Evolutionary conservation across 2,888 invertebrate species (phyloP), one percentile per base, ranked within the genome.

Genomic region (Agonopterix arenella): DNA sequence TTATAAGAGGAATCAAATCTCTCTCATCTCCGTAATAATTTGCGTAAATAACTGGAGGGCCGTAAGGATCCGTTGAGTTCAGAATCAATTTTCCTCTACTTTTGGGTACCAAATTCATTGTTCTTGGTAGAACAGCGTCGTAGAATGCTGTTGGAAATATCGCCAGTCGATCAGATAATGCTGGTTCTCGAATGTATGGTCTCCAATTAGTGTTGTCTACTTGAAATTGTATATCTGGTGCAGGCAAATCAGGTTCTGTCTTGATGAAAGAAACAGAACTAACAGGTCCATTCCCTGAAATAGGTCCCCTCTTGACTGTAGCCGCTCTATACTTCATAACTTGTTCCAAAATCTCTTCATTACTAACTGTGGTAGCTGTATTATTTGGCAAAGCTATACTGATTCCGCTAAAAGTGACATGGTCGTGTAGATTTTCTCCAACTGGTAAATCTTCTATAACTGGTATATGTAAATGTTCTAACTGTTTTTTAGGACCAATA

Each of bases 1-100:
- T 90, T 0, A 93, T 75, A 49, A 94, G 68, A 4, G 90, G 82
- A 11, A 86, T 67, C 0, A 93, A 60, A 66, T 95, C 95, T 1
- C 88, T 81, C 44, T 90, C 78, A 43, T 91, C 89, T 1, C 75
- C 83, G 53, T 92, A 92, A 49, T 92, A 93, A 52, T 92, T 93
- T 0, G 95, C 91, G 60, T 92, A 91, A 43, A 96, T 90, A 28
- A 93, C 66, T 0, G 96, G 96, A 42, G 90, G 81, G 0, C 93
- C 93, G 62, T 90, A 84, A 0, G 95, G 95, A 78, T 96, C 90
- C 0, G 90, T 89, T 0, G 88, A 76, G 61, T 93, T 93, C 1
- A 96, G 73, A 37, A 78, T 64, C 0, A 94, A 55, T n/a, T 80
- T 77, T 0, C 94, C 94, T 60, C 92, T 81, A 57, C 93, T 93